A percentile compares a stretch with the other conserved stretches of the same genome.
Conservation (phyloP, 2,113 vertebrate species). For the Tragelaphus scriptus region DNA sequence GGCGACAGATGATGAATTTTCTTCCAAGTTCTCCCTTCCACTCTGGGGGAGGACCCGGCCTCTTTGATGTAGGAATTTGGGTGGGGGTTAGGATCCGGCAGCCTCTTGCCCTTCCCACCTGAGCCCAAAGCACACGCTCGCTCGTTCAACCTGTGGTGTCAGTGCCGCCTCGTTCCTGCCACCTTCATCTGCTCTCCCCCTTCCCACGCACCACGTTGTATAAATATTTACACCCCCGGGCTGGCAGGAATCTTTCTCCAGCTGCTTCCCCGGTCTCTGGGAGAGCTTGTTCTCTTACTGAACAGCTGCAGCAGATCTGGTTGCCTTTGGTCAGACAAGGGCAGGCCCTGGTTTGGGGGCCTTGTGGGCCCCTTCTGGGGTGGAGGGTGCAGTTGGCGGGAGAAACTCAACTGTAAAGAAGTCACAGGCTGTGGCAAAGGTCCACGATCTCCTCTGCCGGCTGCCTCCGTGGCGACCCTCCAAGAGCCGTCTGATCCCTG, state of each 20-base stretch:
- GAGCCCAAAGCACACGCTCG: background rate
- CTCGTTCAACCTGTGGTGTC: background rate
- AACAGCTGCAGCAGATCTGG: conserved; percentile 75
- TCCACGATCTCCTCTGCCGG: background rate
- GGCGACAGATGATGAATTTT: background rate
- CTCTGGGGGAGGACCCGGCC: background rate
- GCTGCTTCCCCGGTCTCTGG: conserved; percentile 72
- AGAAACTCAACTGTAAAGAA: conserved; percentile 26
- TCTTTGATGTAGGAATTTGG: background rate
- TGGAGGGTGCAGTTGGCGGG: conserved; percentile 35
- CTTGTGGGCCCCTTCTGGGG: background rate
- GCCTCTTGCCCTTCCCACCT: background rate
- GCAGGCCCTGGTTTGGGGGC: conserved; percentile 53
- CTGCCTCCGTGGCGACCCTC: background rate
- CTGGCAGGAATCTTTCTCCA: conserved; percentile 78
- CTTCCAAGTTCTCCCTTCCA: background rate
- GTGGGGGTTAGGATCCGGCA: background rate
- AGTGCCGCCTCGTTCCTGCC: background rate
- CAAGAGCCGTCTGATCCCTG: background rate
- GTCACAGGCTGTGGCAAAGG: background rate
- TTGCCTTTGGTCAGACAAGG: conserved; percentile 68
- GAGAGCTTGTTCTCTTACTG: conserved; percentile 62
- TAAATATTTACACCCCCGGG: conserved; percentile 78
- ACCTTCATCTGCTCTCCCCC: conserved; percentile 25
- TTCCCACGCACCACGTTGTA: conserved; percentile 69